phyloP scores from a whole-genome alignment of 2,113 vertebrate species.

The Neogale vison region DNA sequence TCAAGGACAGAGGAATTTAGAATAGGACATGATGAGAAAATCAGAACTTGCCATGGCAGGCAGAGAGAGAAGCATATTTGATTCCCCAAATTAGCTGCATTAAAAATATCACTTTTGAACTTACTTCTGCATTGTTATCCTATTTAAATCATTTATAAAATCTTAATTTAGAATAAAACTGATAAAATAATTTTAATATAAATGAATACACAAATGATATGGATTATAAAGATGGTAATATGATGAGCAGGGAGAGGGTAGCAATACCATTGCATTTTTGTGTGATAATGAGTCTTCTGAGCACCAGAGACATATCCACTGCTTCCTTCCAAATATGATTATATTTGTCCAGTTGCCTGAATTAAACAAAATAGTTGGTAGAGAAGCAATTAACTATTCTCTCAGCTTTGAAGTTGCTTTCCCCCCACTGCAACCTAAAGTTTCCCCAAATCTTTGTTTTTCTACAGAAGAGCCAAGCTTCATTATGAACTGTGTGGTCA shows the following conservation, averaged over 20 bases:
- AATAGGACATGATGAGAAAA: neutral
- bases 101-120: neutral
- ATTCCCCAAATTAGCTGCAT: neutral
- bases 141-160: neutral
- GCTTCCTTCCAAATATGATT: neutral
- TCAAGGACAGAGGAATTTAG: neutral
- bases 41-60: neutral
- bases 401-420: neutral
- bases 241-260: neutral
- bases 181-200: neutral
- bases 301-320: neutral
- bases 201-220: neutral
- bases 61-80: neutral
- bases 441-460: neutral
- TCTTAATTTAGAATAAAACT: neutral
- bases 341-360: neutral
- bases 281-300: neutral
- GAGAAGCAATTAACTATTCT: neutral
- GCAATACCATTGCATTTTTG: neutral
- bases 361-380: neutral
- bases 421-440: neutral
- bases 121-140: neutral
- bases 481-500: neutral
- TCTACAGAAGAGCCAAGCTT: neutral
- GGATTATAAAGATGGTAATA: neutral